Conservation (phyloP, 2,113 vertebrate species). For the Porphyrio hochstetteri region DNA sequence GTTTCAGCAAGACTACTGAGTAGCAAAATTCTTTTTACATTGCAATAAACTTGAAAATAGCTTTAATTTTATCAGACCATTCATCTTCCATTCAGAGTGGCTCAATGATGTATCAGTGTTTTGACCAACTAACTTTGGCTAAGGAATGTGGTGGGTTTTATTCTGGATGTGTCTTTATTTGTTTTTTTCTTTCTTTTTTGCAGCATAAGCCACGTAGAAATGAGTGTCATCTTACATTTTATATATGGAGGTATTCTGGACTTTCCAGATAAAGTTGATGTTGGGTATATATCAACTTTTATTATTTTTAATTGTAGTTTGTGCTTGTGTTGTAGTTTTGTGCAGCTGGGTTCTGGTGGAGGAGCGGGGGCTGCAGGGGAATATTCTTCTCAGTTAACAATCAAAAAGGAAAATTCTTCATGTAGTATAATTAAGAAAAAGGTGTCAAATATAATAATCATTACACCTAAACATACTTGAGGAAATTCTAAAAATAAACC, state of each 20-base stretch:
- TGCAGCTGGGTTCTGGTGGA: too few relatives aligned
- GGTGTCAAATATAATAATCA: background rate
- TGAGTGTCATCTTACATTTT: conserved; percentile 89
- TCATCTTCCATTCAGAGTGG: background rate
- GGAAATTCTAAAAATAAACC: conserved; percentile 1
- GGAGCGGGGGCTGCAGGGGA: too few relatives aligned
- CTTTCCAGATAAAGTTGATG: conserved; percentile 84
- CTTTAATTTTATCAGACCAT: background rate
- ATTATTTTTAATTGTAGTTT: background rate
- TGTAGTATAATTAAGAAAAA: conserved; percentile 5
- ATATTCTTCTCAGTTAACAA: background rate
- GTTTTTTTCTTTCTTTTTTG: conserved; percentile 49
- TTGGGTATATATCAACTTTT: conserved; percentile 80
- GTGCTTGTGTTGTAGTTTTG: background rate
- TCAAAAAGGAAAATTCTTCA: background rate
- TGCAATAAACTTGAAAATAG: background rate
- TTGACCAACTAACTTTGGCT: background rate
- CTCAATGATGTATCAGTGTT: background rate
- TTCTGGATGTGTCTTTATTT: conserved; percentile 5
- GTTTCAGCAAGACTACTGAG: background rate
- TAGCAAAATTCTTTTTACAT: background rate
- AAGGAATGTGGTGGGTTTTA: background rate
- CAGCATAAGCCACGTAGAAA: conserved; percentile 87
- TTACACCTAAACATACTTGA: conserved; percentile 6
- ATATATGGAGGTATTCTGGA: conserved; percentile 91